Evolutionary conservation across 2,888 invertebrate genomes (phyloP), one percentile per base, ranked within the genome.

Genomic region (Adineta ricciae): DNA sequence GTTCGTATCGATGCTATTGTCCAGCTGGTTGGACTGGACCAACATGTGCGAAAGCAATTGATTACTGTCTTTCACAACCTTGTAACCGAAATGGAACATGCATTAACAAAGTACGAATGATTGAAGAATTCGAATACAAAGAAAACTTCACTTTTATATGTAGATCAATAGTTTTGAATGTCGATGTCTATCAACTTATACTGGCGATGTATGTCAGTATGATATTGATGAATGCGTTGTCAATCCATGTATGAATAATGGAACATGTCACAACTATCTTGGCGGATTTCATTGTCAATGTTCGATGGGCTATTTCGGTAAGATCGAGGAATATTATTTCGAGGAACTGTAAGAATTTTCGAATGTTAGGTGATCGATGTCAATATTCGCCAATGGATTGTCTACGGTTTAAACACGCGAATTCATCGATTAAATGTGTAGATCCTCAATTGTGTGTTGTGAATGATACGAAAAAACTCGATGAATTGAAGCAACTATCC

Each of bases 1-100:
- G 73, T 41, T 78, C 73, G 24, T 78, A 78, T 78, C 73, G 73
- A 38, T 78, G 73, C 41, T 78, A 78, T 78, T 78, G 73, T 78
- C 1, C 73, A 78, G 5, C 73, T 4, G 73, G 73, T 41, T 78
- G 73, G 73, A 24, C 24, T 41, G 73, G 73, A 3, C 24, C 73
- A 41, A 78, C 21, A 19, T 78, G 73, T 41, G 38, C 24, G 19
- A 78, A 36, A 78, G 11, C 36, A 38, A 78, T 78, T 8, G n/a
- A 41, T n/a, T 78, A 38, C 24, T 78, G 73, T 78, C 41, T 11
- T 24, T 78, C 73, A 78, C 36, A 78, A 9, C 73, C 73, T 41
- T 78, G 73, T 38, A 78, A 78, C 41, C 36, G n/a, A 21, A 78
- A 78, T 78, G 73, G 73, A 5, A 41, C 73, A 38, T 78, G 73